Base-by-base conservation (phyloP, 2,888 invertebrate genomes). In the Suillia variegata region DNA sequence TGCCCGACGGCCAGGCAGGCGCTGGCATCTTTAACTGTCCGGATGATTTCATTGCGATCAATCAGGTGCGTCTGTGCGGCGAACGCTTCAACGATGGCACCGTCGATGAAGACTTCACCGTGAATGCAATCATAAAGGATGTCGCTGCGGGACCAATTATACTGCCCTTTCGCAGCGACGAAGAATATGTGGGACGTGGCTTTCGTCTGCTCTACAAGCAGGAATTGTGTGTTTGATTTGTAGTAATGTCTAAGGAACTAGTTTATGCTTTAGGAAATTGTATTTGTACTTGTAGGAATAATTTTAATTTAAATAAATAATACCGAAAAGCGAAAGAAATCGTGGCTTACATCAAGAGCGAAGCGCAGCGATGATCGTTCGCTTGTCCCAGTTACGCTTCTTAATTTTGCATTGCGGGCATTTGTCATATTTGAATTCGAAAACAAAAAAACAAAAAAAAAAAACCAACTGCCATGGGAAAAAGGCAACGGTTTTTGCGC, bases 11-110 rank as follows among this genome's bases (percentile, higher is more conserved):
- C 1, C 89, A 91, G 78, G 91, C 91, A 1, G 92, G 91, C 0
- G 88, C 88, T 50, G 91, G 91, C 70, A 85, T 89, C 56, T 86
- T 88, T 69, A 89, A 90, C 78, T 92, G 92, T 74, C 90, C 91
- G 0, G 87, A 88, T 66, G 92, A 92, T 76, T 92, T 88, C 82
- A 83, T 92, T 48, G 83, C 89, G 1, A 83, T 91, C 62, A 87
- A 89, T 54, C 89, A 89, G 13, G 85, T 87, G 21, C 83, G 91
- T 56, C 81, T 92, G 2, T 92, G 92, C 69, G 92, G 91, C 0
- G 89, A 90, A 56, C 84, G 87, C 31, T 83, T 91, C 15, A 92
- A 91, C 72, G 91, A 92, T 74, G 91, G 88, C 63, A 73, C 67
- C 62, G 75, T 70, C 31, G 70, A 64, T 61, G 77, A 78, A 51